phyloP scores from a whole-genome alignment of 2,113 vertebrate genomes.

The Eurystomus gularis region DNA sequence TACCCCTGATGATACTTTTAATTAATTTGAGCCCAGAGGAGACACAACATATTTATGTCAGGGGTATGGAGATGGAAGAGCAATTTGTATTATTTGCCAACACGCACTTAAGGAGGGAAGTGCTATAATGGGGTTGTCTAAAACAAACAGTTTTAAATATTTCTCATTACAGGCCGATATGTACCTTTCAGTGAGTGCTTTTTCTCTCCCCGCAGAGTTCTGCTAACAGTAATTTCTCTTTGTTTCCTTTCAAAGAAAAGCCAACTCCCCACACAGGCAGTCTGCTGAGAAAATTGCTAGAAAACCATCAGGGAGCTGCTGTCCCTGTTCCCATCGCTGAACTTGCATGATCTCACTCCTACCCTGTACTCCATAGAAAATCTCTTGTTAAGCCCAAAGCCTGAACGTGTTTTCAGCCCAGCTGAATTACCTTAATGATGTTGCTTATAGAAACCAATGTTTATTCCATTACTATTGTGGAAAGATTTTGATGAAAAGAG shows the following conservation, averaged over 20 bases:
- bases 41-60: conserved; percentile 24
- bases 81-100: conserved; percentile 13
- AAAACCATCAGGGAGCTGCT: not conserved
- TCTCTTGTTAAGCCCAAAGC: not conserved
- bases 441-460: not conserved
- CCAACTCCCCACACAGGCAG: not conserved
- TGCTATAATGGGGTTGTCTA: not conserved
- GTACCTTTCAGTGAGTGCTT: not conserved
- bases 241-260: not conserved
- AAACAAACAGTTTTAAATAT: conserved; percentile 29
- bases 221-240: not conserved
- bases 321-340: not conserved
- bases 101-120: not conserved
- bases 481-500: not conserved
- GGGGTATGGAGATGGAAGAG: conserved; percentile 18
- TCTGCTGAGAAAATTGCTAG: not conserved
- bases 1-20: conserved; percentile 21
- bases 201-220: not conserved
- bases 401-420: not conserved
- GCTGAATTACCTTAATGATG: not conserved
- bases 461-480: not conserved
- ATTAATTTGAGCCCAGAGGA: conserved; percentile 38
- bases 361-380: not conserved
- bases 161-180: not conserved
- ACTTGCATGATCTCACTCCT: not conserved